These are phyloP conservation scores for Yponomeuta plumbellus DNA, from an alignment of 2,888 invertebrate species.

Conservation along the genomic window DNA sequence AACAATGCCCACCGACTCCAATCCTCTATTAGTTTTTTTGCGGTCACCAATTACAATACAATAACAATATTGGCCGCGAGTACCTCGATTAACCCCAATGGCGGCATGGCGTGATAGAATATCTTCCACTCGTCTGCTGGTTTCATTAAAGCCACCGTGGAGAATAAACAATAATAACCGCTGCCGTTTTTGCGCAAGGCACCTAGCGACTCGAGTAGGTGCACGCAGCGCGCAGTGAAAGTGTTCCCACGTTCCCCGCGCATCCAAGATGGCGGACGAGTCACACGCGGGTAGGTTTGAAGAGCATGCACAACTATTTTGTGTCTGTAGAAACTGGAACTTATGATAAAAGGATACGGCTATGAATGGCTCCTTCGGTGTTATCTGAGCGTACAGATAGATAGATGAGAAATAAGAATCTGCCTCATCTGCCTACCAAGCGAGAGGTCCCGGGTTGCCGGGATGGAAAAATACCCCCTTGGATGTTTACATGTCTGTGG, in stretches of 20 bases:
- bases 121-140: background rate
- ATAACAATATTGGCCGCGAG: background rate
- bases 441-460: no score
- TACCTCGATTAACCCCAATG: background rate
- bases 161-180: conserved; percentile 1
- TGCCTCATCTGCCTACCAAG: no score
- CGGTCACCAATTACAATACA: background rate
- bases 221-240: background rate
- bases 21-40: background rate
- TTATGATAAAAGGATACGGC: background rate
- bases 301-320: background rate
- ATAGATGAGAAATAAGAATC: no score
- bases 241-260: background rate
- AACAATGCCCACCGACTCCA: background rate
- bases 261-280: background rate
- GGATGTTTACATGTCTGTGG: no score
- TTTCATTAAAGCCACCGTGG: background rate
- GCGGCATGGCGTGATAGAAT: background rate
- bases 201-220: no score
- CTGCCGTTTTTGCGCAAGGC: background rate
- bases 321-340: background rate
- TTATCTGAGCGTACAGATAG: background rate
- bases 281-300: background rate
- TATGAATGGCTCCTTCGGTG: background rate
- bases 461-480: no score